Conservation (phyloP, 2,888 invertebrate species). For the Drosophila neotestacea region DNA sequence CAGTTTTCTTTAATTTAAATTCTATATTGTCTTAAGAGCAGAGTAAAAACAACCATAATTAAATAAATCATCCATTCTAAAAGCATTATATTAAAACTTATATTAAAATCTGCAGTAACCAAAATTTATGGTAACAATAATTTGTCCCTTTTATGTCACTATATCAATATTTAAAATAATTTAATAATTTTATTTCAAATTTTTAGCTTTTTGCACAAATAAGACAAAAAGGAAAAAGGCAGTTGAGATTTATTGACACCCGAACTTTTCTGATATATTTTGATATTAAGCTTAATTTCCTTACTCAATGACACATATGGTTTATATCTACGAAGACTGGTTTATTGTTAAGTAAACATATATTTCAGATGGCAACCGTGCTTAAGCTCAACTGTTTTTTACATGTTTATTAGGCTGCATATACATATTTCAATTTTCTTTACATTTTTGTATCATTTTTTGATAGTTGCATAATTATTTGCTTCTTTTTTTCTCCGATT, state of each 20-base stretch:
- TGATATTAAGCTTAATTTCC: background rate
- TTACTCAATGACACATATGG: no score
- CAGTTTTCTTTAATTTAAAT: background rate
- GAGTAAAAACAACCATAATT: background rate
- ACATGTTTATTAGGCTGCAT: constrained; percentile 5
- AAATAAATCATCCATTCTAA: background rate
- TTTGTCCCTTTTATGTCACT: no score
- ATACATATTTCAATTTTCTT: constrained; percentile 30
- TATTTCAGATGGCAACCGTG: background rate
- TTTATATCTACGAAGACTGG: background rate
- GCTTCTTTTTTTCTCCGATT: constrained; percentile 26
- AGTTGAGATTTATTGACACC: no score
- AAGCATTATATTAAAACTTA: background rate
- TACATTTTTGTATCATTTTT: constrained; percentile 47
- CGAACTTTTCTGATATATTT: no score
- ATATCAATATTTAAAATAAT: no score
- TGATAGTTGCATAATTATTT: constrained; percentile 19
- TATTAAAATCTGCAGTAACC: background rate
- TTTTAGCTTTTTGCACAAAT: no score
- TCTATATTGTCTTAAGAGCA: background rate
- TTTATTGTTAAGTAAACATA: background rate
- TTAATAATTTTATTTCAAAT: no score
- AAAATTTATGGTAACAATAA: background rate
- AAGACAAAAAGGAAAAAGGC: no score
- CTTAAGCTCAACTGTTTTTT: background rate